Evolutionary conservation across 2,113 vertebrate genomes (phyloP).

Genomic region (Rhineura floridana): DNA sequence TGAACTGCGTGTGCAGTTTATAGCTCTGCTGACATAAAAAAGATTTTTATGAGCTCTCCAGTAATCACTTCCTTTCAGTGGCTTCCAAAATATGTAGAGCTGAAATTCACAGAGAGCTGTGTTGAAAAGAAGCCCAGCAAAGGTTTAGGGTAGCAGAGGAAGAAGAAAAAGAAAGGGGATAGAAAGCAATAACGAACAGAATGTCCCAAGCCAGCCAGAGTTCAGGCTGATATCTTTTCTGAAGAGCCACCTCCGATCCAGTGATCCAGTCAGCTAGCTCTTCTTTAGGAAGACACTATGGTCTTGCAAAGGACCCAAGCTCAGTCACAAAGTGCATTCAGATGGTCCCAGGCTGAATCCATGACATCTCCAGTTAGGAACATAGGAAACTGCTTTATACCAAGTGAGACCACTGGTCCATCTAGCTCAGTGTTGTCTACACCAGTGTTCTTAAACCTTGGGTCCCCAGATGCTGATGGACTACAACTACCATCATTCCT

Average conservation of each 20-base stretch:
- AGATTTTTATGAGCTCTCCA: neutral
- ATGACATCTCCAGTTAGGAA: neutral
- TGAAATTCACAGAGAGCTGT: neutral
- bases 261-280: neutral
- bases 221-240: neutral
- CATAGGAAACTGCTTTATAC: too few species aligned
- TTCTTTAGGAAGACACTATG: neutral
- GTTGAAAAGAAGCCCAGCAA: neutral
- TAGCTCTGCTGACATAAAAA: neutral
- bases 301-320: neutral
- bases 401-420: too few species aligned
- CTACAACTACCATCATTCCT: too few species aligned
- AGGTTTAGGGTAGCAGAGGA: neutral
- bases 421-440: too few species aligned
- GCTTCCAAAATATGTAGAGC: conserved; percentile 17
- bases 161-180: neutral
- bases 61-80: conserved; percentile 19
- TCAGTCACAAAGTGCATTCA: neutral
- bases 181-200: neutral
- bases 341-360: neutral
- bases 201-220: neutral
- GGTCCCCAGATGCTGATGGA: too few species aligned
- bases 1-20: conserved; percentile 1
- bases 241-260: neutral
- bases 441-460: too few species aligned